A percentile compares a stretch with the other conserved stretches of the same genome.
Conservation (phyloP, 30 jellyfish, hydroid and myxozoan species). For the Sanderia malayensis region DNA sequence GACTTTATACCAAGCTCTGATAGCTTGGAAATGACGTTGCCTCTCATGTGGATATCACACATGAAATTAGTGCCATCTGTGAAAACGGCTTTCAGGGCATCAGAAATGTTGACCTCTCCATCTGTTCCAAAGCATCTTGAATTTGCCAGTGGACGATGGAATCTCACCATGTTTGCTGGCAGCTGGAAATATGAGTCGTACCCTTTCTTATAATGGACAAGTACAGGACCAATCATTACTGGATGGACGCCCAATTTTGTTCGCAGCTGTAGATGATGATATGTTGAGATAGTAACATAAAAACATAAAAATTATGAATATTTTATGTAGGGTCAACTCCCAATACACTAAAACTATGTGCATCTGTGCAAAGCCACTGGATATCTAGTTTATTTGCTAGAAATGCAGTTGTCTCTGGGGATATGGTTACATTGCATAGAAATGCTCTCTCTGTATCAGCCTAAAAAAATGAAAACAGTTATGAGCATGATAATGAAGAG, state of each 20-base stretch:
- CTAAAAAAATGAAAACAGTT: background rate
- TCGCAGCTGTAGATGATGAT: constrained; percentile 4
- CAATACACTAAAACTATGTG: background rate
- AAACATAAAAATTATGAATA: constrained; percentile 14
- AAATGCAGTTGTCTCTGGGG: constrained; percentile 19
- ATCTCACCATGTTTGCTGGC: background rate
- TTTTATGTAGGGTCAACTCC: constrained; percentile 33
- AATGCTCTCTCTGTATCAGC: constrained; percentile 7
- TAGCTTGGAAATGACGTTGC: background rate
- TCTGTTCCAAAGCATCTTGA: background rate
- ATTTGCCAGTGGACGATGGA: background rate
- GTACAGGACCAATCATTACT: constrained; percentile 29
- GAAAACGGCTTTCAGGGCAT: constrained; percentile 9
- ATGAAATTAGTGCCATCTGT: background rate
- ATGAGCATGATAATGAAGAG: background rate
- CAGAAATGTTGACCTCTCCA: constrained; percentile 1
- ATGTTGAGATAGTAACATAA: constrained; percentile 17
- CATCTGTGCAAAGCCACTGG: constrained; percentile 21
- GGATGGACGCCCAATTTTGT: constrained; percentile 7
- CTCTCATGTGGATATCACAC: constrained; percentile 10
- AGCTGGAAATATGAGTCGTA: constrained; percentile 6
- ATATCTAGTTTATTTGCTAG: constrained; percentile 12
- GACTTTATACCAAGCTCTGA: background rate
- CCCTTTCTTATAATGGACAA: constrained; percentile 14
- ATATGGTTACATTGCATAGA: background rate